These are phyloP conservation scores for Antheraea mylitta DNA, from an alignment of 1,140 invertebrate species.

Conservation along the genomic window DNA sequence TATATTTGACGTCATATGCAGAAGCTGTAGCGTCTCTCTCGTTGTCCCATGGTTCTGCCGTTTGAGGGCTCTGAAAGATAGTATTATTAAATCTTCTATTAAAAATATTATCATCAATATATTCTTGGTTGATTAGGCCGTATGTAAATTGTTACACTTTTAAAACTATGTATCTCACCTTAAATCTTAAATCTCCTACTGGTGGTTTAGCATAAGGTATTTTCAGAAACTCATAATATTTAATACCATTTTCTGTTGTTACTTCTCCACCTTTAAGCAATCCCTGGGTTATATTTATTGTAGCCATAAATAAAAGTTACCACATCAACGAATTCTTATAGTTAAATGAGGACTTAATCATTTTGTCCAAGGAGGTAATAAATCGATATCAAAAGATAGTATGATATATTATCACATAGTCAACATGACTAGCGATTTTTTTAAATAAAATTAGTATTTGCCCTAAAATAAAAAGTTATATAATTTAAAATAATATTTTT, in stretches of 20 bases:
- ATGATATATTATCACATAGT: background rate
- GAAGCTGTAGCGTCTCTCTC: conserved; percentile 37
- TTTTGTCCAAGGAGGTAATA: background rate
- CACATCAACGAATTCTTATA: background rate
- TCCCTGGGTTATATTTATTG: conserved; percentile 25
- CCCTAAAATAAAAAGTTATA: background rate
- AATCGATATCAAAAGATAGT: background rate
- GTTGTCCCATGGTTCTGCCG: conserved; percentile 38
- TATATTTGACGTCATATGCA: conserved; percentile 20
- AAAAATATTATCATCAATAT: too few relatives aligned
- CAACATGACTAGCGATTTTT: background rate
- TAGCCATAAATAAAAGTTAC: background rate
- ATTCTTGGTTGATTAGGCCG: too few relatives aligned
- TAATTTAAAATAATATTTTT: too few relatives aligned
- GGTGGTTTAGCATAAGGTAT: conserved; percentile 53
- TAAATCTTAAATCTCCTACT: conserved; percentile 44
- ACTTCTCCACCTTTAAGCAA: conserved; percentile 33
- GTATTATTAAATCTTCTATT: too few relatives aligned
- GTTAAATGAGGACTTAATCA: background rate
- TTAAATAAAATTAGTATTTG: background rate
- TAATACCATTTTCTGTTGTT: conserved; percentile 34
- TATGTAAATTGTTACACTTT: conserved; percentile 7
- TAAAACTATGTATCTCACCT: conserved; percentile 31
- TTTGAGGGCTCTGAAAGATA: conserved; percentile 27
- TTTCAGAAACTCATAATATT: conserved; percentile 43